phyloP scores from a whole-genome alignment of 2,888 invertebrate species.

The Monoplex corrugatus region DNA sequence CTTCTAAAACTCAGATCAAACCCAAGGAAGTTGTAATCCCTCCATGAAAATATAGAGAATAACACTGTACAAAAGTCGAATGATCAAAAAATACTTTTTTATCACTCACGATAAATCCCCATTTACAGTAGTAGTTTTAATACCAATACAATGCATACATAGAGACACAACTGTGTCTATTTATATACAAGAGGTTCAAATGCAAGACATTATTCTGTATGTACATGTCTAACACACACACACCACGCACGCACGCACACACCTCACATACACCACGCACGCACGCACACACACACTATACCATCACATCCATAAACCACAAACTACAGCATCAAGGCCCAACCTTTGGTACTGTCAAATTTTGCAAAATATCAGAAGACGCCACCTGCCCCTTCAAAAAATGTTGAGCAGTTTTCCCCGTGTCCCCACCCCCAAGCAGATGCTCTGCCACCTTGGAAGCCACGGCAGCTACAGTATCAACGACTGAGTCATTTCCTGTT shows the following conservation, averaged over 20 bases:
- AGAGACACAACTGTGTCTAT: background rate
- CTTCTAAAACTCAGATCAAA: too few relatives aligned
- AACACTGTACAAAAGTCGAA: background rate
- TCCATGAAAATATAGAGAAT: too few relatives aligned
- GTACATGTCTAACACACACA: background rate
- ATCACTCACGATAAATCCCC: background rate
- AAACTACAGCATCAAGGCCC: conserved; percentile 16
- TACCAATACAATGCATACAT: background rate
- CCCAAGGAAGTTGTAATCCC: too few relatives aligned
- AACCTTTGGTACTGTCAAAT: background rate
- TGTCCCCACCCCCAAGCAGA: background rate
- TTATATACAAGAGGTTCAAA: too few relatives aligned
- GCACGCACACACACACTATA: background rate
- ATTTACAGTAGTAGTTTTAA: background rate
- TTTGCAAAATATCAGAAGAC: background rate
- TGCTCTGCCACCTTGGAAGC: background rate
- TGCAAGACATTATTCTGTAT: too few relatives aligned
- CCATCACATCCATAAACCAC: background rate
- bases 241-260: background rate
- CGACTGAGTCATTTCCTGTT: background rate
- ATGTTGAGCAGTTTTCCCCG: too few relatives aligned
- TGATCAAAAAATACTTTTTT: background rate
- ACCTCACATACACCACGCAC: background rate
- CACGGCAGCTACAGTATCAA: background rate
- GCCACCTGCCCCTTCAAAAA: background rate